phyloP scores from a whole-genome alignment of 2,113 vertebrate species.

The Cyphomyrus plagiostoma region DNA sequence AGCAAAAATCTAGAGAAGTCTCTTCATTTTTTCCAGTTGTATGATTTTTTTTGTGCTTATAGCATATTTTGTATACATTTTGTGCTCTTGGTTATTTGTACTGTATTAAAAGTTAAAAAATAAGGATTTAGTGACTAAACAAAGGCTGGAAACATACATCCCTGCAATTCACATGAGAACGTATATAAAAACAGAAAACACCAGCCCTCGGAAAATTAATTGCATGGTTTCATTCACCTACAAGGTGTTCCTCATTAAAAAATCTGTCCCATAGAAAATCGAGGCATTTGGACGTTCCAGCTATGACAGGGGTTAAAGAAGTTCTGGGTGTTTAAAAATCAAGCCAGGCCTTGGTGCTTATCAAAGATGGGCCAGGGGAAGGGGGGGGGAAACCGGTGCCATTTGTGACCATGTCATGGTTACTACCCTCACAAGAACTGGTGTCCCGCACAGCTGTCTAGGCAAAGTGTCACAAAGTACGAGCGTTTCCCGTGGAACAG shows the following conservation, averaged over 20 bases:
- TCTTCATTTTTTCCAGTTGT: no score
- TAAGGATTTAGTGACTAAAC: neutral
- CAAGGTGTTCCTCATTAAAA: neutral
- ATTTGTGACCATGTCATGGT: slow-evolving; percentile 10
- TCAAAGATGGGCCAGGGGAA: neutral
- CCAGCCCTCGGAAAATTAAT: neutral
- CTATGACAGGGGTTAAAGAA: neutral
- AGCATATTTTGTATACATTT: neutral
- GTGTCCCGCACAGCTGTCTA: neutral
- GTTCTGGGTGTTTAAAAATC: neutral
- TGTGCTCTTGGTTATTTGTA: neutral
- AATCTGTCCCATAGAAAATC: neutral
- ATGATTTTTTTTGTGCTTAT: neutral
- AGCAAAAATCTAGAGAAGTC: neutral
- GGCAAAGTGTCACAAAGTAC: neutral
- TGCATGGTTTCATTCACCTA: neutral
- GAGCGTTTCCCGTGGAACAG: neutral
- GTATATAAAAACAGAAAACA: neutral
- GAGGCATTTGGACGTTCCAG: neutral
- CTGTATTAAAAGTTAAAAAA: neutral
- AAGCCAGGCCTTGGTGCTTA: slow-evolving; percentile 8
- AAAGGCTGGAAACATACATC: neutral
- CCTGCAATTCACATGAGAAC: neutral
- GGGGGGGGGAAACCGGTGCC: neutral
- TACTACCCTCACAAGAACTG: neutral